Evolutionary conservation across 2,113 vertebrate genomes (phyloP).

Genomic region (Ariopsis seemanni): DNA sequence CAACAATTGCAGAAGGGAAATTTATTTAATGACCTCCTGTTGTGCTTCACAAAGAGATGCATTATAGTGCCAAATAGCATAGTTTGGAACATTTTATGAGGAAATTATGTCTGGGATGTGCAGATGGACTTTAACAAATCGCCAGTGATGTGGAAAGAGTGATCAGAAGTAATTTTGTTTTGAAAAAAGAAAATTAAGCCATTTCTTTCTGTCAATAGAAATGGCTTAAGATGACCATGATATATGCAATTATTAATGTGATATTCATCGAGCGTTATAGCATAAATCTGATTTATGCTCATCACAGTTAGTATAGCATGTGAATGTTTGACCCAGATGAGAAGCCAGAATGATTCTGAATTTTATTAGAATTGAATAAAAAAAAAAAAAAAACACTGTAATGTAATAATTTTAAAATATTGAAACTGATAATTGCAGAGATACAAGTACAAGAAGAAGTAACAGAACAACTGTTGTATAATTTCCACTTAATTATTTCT

Average conservation of each 20-base stretch:
- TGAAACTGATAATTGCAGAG: background rate
- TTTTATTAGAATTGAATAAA: background rate
- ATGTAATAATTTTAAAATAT: background rate
- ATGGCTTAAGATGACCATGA: background rate
- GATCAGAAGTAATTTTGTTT: background rate
- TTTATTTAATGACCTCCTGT: conserved; percentile 52
- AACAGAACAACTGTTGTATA: background rate
- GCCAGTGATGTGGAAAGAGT: conserved; percentile 3
- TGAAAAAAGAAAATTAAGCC: background rate
- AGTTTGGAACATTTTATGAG: background rate
- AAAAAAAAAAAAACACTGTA: background rate
- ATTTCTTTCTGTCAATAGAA: background rate
- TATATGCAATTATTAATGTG: background rate
- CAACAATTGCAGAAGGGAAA: conserved; percentile 42
- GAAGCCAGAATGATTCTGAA: background rate
- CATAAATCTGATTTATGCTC: background rate
- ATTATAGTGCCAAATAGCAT: background rate
- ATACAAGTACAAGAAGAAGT: background rate
- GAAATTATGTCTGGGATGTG: background rate
- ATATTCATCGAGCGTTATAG: too few species aligned
- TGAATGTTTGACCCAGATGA: background rate
- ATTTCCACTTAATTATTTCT: background rate
- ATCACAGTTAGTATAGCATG: background rate
- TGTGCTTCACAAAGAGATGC: conserved; percentile 33
- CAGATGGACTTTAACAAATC: conserved; percentile 29